Evolutionary conservation across 2,888 invertebrate genomes (phyloP).

Genomic region (Alsophila aescularia): DNA sequence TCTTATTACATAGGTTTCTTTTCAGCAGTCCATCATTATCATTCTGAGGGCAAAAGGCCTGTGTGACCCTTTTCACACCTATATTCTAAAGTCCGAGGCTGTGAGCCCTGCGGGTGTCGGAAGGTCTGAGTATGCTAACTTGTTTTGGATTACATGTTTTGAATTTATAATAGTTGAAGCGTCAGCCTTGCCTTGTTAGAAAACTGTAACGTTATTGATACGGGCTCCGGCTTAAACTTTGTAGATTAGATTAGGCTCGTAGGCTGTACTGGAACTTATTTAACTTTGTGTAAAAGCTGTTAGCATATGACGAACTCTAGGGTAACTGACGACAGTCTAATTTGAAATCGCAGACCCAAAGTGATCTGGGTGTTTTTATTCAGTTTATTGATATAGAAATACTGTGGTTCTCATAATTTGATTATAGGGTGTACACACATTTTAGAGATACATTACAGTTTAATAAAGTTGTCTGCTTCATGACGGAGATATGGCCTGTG

Average conservation of each 20-base stretch:
- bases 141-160: conserved; percentile 38
- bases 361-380: too few relatives aligned
- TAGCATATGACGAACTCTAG: conserved; percentile 12
- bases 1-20: conserved; percentile 21
- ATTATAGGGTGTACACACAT: too few relatives aligned
- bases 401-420: too few relatives aligned
- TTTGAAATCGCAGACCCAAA: too few relatives aligned
- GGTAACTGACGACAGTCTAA: too few relatives aligned
- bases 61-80: conserved; percentile 36
- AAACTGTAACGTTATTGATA: conserved; percentile 30
- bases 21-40: conserved; percentile 29
- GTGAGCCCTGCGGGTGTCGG: conserved; percentile 14
- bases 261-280: conserved; percentile 8
- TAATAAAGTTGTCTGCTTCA: too few relatives aligned
- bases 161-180: conserved; percentile 35
- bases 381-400: too few relatives aligned
- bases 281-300: conserved; percentile 15
- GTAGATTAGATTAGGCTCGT: conserved; percentile 14
- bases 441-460: too few relatives aligned
- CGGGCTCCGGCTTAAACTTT: conserved; percentile 13
- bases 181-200: conserved; percentile 26
- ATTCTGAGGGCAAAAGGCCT: conserved; percentile 26
- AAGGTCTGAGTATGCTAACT: conserved; percentile 32
- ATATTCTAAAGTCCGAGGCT: conserved; percentile 29
- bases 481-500: too few relatives aligned